Percentiles rank a stretch among this genome's conserved stretches.
Conservation (phyloP, 2,113 vertebrate genomes). For the Tetrao urogallus region DNA sequence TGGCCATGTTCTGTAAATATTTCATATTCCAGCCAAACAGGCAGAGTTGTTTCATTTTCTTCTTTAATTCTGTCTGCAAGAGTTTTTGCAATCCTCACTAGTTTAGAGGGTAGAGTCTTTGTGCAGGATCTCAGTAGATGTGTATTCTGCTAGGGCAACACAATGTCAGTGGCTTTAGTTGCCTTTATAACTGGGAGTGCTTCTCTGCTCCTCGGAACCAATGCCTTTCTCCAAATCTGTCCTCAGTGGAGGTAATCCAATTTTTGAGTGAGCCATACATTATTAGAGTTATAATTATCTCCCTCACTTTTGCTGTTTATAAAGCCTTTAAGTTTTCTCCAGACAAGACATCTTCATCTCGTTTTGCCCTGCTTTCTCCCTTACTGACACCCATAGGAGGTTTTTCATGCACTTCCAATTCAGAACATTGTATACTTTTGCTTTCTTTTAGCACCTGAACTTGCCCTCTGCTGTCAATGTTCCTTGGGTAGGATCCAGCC, state of each 20-base stretch:
- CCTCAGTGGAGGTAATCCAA: background rate
- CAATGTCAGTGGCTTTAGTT: background rate
- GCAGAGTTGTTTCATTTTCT: background rate
- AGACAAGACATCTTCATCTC: background rate
- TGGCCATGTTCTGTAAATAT: background rate
- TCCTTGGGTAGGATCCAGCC: background rate
- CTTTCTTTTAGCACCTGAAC: background rate
- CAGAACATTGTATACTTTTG: background rate
- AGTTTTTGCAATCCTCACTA: background rate
- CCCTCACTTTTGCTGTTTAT: background rate
- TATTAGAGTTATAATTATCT: background rate
- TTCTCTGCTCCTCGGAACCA: background rate
- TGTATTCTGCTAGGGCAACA: background rate
- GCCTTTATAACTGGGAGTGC: background rate
- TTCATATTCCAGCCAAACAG: conserved; percentile 9
- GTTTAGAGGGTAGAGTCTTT: background rate
- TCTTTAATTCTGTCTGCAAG: background rate
- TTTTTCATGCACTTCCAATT: background rate
- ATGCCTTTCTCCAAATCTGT: background rate
- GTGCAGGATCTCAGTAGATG: background rate
- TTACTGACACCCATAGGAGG: background rate
- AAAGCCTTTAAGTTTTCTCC: background rate
- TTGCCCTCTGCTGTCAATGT: background rate
- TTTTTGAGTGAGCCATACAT: background rate
- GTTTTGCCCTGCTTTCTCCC: background rate